Percentiles rank a stretch among this genome's conserved stretches.
phyloP scores from a whole-genome alignment of 2,888 invertebrate genomes.

The Euproctis similis region DNA sequence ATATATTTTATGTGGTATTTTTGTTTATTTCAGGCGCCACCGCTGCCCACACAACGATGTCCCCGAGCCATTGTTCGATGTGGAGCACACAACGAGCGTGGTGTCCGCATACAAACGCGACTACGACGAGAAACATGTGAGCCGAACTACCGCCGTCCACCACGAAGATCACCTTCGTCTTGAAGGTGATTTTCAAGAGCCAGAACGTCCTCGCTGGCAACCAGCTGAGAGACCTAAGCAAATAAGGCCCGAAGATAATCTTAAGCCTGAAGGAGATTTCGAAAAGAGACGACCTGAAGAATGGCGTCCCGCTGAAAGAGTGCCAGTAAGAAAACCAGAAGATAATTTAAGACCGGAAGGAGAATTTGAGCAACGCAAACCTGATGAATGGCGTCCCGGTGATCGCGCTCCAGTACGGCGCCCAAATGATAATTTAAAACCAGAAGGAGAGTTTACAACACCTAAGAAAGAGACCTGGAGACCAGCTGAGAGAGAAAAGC shows the following conservation, averaged over 20 bases:
- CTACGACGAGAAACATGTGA: conserved; percentile 79
- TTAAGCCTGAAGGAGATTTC: conserved; percentile 75
- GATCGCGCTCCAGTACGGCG: conserved; percentile 61
- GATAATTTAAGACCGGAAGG: conserved; percentile 76
- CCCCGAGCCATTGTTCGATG: conserved; percentile 76
- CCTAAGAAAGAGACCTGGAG: conserved; percentile 68
- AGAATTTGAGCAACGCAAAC: conserved; percentile 50
- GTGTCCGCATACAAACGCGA: conserved; percentile 79
- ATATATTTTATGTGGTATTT: background rate
- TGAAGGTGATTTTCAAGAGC: conserved; percentile 81
- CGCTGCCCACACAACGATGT: conserved; percentile 85
- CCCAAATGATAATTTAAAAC: conserved; percentile 62
- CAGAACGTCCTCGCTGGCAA: conserved; percentile 64
- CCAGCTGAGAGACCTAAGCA: conserved; percentile 77
- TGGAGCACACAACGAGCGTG: conserved; percentile 71
- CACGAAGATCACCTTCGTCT: conserved; percentile 83
- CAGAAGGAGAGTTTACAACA: conserved; percentile 28
- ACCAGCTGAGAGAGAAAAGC: conserved; percentile 57
- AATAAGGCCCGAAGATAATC: conserved; percentile 75
- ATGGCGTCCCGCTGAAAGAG: conserved; percentile 68
- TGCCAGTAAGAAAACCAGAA: conserved; percentile 50
- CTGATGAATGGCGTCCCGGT: conserved; percentile 53
- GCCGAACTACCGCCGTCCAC: conserved; percentile 73
- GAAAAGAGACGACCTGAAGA: conserved; percentile 56
- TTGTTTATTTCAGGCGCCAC: conserved; percentile 80